Evolutionary conservation across 2,113 vertebrate species (phyloP).

Genomic region (Thermophis baileyi): DNA sequence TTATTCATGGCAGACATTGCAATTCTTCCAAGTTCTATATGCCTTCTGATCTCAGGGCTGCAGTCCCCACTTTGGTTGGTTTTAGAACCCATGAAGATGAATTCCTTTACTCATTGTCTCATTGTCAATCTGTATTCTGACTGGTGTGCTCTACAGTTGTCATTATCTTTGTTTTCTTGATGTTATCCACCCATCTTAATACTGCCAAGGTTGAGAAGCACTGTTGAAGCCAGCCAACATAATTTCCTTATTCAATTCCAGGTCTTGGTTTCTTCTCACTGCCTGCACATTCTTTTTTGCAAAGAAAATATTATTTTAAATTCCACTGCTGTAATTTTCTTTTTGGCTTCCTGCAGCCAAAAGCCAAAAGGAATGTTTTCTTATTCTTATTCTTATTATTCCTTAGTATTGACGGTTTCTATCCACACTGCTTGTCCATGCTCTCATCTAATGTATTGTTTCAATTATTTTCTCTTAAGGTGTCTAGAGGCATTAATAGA

Average conservation of each 20-base stretch:
- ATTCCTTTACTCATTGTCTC: neutral
- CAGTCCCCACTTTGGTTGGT: neutral
- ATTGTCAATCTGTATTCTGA: neutral
- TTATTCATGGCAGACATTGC: no score
- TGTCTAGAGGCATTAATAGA: constrained; percentile 45
- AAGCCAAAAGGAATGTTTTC: neutral
- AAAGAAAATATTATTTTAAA: neutral
- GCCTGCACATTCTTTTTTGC: neutral
- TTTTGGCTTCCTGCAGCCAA: neutral
- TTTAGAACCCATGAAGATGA: neutral
- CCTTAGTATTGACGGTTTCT: constrained; percentile 3
- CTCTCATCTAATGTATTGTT: constrained; percentile 58
- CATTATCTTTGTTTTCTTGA: neutral
- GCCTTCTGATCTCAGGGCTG: neutral
- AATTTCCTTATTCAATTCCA: neutral
- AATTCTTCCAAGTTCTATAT: neutral
- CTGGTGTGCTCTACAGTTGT: neutral
- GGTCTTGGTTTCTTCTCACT: neutral
- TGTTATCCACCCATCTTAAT: neutral
- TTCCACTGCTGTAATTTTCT: neutral
- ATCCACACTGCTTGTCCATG: constrained; percentile 30
- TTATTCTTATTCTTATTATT: neutral
- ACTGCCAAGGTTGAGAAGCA: neutral
- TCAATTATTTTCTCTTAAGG: constrained; percentile 58
- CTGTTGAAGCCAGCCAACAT: neutral